Base-by-base conservation (phyloP, 2,797 vertebrate genomes). In the Microtus agrestis region DNA sequence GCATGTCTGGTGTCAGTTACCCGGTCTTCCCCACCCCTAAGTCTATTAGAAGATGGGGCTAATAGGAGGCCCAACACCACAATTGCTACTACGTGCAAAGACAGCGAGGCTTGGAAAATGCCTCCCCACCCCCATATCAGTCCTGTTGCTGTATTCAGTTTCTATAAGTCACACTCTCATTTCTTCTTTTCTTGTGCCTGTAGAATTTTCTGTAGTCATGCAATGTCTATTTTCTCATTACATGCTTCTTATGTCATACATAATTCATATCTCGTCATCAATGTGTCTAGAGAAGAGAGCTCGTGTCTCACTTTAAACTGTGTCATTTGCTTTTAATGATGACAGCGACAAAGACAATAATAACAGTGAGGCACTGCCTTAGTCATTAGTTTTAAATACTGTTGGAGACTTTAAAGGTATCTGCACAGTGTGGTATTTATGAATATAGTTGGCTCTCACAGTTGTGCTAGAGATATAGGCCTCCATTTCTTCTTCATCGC, bases 361-460 rank as follows among this genome's bases (percentile, higher is more conserved):
- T 88, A 76, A 91, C 15, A 81, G 46, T 34, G 71, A 86, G 5
- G 15, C 71, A 79, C 31, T 79, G 40, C 31, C 65, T 25, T 74
- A 73, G 37, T 81, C 78, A 65, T 91, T 89, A 87, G n/a, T 61
- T 87, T 90, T 86, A 92, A 96, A 86, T 37, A 93, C 63, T 86
- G 34, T 81, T 80, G 76, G 74, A 89, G 71, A 87, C 61, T 92
- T 92, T 51, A 51, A 67, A 92, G 78, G 48, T 67, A 73, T 85
- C 81, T 84, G 40, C 27, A 9, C 2, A 37, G 65, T 25, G 17
- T 69, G 13, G 6, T 74, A 69, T 91, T 86, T 91, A 88, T 87
- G 84, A 90, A 79, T 61, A 71, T 12, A 69, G 77, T 63, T 65
- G 11, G 17, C 37, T 10, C 29, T 91, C 86, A 51, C 40, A 78